A percentile compares a stretch with the other conserved stretches of the same genome.
These are phyloP conservation scores for Parnassius apollo DNA, from an alignment of 2,888 invertebrate species.

Conservation along the genomic window DNA sequence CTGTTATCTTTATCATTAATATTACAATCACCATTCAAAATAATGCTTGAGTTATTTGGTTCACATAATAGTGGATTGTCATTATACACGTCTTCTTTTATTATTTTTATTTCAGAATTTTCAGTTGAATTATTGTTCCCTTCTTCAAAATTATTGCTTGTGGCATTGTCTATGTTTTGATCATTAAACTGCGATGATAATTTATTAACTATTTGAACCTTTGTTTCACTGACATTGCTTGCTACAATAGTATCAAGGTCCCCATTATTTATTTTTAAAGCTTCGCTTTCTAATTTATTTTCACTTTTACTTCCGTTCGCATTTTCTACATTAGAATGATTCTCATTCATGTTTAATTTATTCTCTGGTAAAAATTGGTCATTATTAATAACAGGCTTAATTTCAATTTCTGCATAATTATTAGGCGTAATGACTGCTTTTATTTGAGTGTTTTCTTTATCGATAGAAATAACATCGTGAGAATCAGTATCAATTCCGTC, in stretches of 20 bases:
- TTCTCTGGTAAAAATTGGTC: background rate
- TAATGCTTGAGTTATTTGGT: conserved; percentile 2
- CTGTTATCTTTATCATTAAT: background rate
- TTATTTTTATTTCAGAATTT: background rate
- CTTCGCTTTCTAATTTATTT: background rate
- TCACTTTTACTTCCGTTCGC: background rate
- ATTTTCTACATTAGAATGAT: background rate
- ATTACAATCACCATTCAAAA: conserved; percentile 14
- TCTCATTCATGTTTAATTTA: background rate
- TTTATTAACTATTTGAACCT: background rate
- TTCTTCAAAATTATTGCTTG: background rate
- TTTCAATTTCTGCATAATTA: no score
- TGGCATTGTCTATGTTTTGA: background rate
- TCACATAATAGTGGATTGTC: background rate
- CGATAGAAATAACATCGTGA: no score
- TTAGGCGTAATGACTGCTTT: no score
- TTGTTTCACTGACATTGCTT: background rate
- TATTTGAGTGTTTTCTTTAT: no score
- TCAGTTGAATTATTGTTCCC: background rate
- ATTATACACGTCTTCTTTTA: background rate
- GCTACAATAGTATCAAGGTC: background rate
- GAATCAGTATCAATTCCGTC: no score
- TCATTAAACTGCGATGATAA: background rate
- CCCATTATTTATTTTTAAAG: background rate
- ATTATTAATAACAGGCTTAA: no score